Percentiles rank a stretch among this genome's conserved stretches.
Conservation (phyloP, 2,888 invertebrate species). For the Amblyjoppa fuscipennis region DNA sequence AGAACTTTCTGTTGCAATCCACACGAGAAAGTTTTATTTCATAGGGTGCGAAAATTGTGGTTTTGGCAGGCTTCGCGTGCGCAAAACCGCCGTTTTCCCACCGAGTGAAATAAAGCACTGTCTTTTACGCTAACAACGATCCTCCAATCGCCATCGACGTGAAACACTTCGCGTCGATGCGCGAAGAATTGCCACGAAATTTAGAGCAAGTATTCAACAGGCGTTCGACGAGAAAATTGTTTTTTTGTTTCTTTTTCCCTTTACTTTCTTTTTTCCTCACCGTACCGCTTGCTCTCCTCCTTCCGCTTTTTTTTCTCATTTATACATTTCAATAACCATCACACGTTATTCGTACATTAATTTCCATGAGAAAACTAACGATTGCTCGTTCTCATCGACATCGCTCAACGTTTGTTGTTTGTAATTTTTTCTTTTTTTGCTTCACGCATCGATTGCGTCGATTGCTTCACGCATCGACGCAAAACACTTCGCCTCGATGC, state of each 20-base stretch:
- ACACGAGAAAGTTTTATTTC: too few relatives aligned
- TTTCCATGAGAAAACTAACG: neutral
- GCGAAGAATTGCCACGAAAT: neutral
- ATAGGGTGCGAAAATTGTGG: too few relatives aligned
- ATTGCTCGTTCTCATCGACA: neutral
- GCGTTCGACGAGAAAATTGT: conserved; percentile 57
- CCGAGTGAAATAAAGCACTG: too few relatives aligned
- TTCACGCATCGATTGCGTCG: too few relatives aligned
- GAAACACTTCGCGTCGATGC: conserved; percentile 18
- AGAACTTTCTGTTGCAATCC: too few relatives aligned
- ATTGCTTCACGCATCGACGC: too few relatives aligned
- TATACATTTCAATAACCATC: conserved; percentile 17
- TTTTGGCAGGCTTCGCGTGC: too few relatives aligned
- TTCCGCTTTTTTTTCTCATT: neutral
- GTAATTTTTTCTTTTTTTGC: conserved; percentile 32
- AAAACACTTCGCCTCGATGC: conserved; percentile 20
- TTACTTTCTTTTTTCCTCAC: neutral
- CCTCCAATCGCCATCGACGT: conserved; percentile 1
- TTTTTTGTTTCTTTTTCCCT: conserved; percentile 55
- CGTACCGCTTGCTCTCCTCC: neutral
- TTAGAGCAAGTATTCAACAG: conserved; percentile 58
- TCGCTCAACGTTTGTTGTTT: neutral
- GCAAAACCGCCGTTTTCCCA: too few relatives aligned
- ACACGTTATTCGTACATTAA: conserved; percentile 11
- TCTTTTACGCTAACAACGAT: conserved; percentile 15